Percentiles rank a stretch among this genome's conserved stretches.
These are phyloP conservation scores for Chrysemys picta DNA, from an alignment of 2,113 vertebrate species.

Conservation along the genomic window DNA sequence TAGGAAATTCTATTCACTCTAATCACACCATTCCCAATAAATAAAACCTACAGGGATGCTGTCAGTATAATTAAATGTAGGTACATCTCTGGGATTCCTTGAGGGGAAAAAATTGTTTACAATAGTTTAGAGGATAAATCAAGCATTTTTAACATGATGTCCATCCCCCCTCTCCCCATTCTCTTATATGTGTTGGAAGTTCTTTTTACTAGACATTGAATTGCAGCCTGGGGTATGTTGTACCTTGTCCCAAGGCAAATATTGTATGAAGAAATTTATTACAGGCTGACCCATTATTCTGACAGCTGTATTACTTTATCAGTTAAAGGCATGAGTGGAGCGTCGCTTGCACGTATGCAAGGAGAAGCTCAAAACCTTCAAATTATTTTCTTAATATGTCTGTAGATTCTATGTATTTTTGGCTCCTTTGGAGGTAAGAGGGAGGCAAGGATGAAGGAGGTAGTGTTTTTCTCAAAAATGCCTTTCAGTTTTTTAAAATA, in stretches of 20 bases:
- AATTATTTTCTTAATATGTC: not conserved
- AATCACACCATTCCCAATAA: not conserved
- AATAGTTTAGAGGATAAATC: not conserved
- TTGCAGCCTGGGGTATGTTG: rapidly evolving
- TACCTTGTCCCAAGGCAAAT: not conserved
- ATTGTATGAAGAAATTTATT: not conserved
- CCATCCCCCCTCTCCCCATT: not conserved
- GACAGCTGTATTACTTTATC: not conserved
- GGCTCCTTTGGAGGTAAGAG: not conserved
- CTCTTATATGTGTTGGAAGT: not conserved
- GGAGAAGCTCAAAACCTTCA: not conserved
- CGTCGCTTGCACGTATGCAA: not conserved
- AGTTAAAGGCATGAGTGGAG: not conserved
- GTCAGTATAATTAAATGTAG: not conserved
- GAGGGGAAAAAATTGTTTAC: not conserved
- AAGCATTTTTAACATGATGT: rapidly evolving
- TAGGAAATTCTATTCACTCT: not conserved
- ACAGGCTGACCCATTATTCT: not conserved
- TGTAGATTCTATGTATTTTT: not conserved
- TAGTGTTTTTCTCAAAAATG: not conserved
- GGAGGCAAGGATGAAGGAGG: not conserved
- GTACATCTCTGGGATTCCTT: not conserved
- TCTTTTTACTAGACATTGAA: not conserved
- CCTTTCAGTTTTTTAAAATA: not conserved
- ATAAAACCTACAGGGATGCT: not conserved